Evolutionary conservation across 1,140 invertebrate species (phyloP).

Genomic region (Trichoplusia ni): DNA sequence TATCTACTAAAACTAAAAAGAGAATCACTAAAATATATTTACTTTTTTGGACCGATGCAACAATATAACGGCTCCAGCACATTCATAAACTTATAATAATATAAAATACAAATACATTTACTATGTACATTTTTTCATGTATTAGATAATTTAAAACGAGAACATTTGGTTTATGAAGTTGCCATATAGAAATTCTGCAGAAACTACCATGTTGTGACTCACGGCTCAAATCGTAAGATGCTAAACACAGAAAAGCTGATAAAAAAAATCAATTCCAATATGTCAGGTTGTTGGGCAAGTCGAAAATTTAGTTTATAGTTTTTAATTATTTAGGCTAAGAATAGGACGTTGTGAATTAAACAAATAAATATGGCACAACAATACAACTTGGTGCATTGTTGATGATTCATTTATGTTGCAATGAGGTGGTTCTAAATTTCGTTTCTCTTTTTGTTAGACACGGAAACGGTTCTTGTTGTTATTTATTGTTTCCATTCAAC

Average conservation of each 20-base stretch:
- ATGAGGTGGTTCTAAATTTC: conserved; percentile 1
- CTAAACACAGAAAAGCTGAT: conserved; percentile 15
- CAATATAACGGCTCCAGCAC: too few species aligned
- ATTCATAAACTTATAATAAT: too few species aligned
- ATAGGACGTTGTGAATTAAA: conserved; percentile 49
- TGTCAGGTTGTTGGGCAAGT: conserved; percentile 64
- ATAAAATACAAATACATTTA: too few species aligned
- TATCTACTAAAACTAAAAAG: too few species aligned
- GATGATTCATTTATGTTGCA: conserved; percentile 12
- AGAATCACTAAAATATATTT: too few species aligned
- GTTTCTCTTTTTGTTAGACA: conserved; percentile 22
- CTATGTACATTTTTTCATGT: too few species aligned
- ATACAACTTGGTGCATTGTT: conserved; percentile 34
- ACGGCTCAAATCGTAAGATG: neutral
- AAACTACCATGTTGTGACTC: neutral
- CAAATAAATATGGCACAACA: conserved; percentile 51
- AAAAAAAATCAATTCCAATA: conserved; percentile 56
- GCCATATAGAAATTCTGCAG: neutral
- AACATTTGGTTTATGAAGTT: too few species aligned
- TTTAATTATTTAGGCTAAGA: conserved; percentile 49
- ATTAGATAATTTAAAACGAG: too few species aligned
- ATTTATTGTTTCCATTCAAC: conserved; percentile 45
- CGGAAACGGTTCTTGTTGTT: conserved; percentile 45
- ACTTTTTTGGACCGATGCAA: too few species aligned
- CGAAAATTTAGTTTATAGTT: conserved; percentile 55